Evolutionary conservation across 1,140 invertebrate genomes (phyloP), one percentile per base, ranked within the genome.

Genomic region (Euura saliciscinereae): DNA sequence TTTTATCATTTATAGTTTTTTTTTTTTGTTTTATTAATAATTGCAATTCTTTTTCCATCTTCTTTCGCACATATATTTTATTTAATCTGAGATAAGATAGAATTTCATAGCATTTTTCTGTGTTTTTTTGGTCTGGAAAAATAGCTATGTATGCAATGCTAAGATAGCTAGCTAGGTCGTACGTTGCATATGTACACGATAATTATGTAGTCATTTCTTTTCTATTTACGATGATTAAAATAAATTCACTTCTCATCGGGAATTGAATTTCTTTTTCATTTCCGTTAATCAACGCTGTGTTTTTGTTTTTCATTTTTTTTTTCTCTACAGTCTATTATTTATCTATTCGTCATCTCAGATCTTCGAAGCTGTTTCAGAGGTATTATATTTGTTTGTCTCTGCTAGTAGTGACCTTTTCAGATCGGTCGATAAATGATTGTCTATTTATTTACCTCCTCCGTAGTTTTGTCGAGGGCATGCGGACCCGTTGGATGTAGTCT

Each of bases 401-500:
- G 80, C 77, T 79, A 80, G 79, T 71, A 77, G 78, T 79, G 76
- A 75, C 78, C 75, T 70, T 79, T 78, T 28, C 77, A 77, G 78
- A 45, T 51, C 45, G 65, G 59, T 72, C 45, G 51, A 59, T 59
- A 59, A 59, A 59, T 59, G 51, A 59, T 59, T 67, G 13, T 8
- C 43, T 67, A 67, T 8, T 67, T 42, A 67, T 79, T 86, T 85
- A 85, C 84, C 85, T 85, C 84, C 85, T 82, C 77, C 84, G 84
- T 79, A 85, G 79, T 80, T 85, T 85, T 68, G 85, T 82, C 64
- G 81, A 80, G 67, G 83, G 80, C 83, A 85, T 83, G 81, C 85
- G 84, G 78, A 83, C 82, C 78, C 85, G 84, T 77, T 86, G 85
- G 66, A 86, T 79, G 84, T 86, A 86, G 82, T 86, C 85, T 70